A percentile compares a stretch with the other conserved stretches of the same genome.
Conservation (phyloP, 2,113 vertebrate genomes). For the Speoplatyrhinus poulsoni region DNA sequence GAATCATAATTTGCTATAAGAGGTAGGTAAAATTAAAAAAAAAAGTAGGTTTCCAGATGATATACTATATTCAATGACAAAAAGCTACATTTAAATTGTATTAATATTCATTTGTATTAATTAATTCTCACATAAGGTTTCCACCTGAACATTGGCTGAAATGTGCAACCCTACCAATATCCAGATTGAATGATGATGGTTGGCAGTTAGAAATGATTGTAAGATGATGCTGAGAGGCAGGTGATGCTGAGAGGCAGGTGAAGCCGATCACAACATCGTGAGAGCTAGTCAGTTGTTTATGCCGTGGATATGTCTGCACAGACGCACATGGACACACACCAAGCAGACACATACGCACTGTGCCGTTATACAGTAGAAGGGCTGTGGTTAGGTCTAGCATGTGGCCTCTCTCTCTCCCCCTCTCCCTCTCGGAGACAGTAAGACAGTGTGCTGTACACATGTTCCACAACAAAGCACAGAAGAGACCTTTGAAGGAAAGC, state of each 20-base stretch:
- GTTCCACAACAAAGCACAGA: conserved; percentile 71
- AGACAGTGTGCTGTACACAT: conserved; percentile 67
- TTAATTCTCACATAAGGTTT: too few relatives aligned
- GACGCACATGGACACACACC: neutral
- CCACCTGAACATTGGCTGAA: too few relatives aligned
- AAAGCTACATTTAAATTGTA: too few relatives aligned
- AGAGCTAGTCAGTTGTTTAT: neutral
- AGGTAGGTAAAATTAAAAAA: too few relatives aligned
- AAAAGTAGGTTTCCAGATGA: too few relatives aligned
- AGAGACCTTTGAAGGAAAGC: conserved; percentile 61
- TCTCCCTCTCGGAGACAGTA: conserved; percentile 60
- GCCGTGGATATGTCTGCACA: conserved; percentile 12
- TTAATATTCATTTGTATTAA: too few relatives aligned
- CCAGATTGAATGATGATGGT: conserved; percentile 27
- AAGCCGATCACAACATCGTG: neutral
- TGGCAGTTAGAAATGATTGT: conserved; percentile 24
- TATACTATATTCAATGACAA: too few relatives aligned
- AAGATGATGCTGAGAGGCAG: conserved; percentile 27
- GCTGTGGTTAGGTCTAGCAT: conserved; percentile 46
- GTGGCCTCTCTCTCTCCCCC: conserved; percentile 48
- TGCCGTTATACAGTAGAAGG: conserved; percentile 49
- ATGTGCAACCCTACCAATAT: conserved; percentile 1
- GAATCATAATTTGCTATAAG: too few relatives aligned
- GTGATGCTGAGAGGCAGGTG: conserved; percentile 10
- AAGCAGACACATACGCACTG: conserved; percentile 9